Evolutionary conservation across 2,113 vertebrate genomes (phyloP).

Genomic region (Salvator merianae): DNA sequence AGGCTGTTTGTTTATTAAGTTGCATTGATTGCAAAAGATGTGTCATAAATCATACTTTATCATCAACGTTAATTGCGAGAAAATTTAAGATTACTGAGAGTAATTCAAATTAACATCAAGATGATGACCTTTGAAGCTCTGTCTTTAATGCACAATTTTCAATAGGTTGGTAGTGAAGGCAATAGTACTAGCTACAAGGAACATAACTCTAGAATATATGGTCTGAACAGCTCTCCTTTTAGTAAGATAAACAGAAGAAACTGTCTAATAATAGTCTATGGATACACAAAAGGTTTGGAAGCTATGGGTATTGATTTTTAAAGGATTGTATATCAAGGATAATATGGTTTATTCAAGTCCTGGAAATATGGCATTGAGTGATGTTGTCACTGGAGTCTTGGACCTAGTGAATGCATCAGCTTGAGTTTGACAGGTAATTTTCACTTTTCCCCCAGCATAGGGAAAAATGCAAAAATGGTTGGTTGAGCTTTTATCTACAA

Average conservation of each 20-base stretch:
- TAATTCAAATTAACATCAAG: conserved; percentile 58
- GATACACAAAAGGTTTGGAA: background rate
- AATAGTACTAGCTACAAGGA: conserved; percentile 23
- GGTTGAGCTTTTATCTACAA: no score
- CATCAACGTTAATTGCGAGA: conserved; percentile 51
- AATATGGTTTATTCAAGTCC: background rate
- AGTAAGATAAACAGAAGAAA: background rate
- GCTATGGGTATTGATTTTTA: background rate
- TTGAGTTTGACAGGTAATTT: background rate
- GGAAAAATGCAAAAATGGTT: no score
- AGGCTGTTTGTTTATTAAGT: conserved; percentile 22
- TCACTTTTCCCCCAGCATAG: no score
- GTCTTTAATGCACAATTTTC: conserved; percentile 23
- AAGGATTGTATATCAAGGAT: background rate
- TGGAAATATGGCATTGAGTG: background rate
- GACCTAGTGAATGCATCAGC: background rate
- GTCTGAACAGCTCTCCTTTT: background rate
- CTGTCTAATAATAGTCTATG: background rate
- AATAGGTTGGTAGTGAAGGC: conserved; percentile 28
- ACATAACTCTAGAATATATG: conserved; percentile 4
- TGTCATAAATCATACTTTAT: conserved; percentile 28
- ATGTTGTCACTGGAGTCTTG: background rate
- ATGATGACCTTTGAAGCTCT: conserved; percentile 42
- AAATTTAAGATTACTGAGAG: conserved; percentile 58
- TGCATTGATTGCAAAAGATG: conserved; percentile 36